Evolutionary conservation across 53 echinoderm and acorn worm genomes (phyloP).

Genomic region (Zoroaster sp.): DNA sequence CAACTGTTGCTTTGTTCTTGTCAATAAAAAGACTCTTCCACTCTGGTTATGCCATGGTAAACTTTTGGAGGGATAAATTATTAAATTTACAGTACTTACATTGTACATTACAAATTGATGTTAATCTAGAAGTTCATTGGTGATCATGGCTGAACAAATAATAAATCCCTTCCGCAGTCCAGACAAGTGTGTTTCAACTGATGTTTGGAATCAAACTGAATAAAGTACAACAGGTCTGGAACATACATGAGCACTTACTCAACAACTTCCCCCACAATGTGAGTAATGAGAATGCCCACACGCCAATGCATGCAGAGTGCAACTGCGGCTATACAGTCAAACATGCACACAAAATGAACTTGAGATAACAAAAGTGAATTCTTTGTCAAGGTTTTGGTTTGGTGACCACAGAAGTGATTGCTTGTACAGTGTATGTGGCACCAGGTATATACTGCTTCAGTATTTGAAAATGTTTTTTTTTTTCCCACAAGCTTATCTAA

Average conservation of each 20-base stretch:
- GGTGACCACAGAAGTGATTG: constrained; percentile 30
- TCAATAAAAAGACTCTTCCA: neutral
- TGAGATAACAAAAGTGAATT: constrained; percentile 5
- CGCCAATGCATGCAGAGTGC: neutral
- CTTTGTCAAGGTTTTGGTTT: constrained; percentile 12
- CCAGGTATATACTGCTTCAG: neutral
- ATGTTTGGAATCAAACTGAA: neutral
- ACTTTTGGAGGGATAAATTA: neutral
- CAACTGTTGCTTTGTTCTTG: constrained; percentile 24
- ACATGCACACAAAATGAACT: neutral
- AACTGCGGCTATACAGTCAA: neutral
- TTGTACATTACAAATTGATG: no score
- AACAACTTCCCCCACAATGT: constrained; percentile 21
- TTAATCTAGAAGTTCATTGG: no score
- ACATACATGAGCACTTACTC: neutral
- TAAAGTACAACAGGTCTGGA: neutral
- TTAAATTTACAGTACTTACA: neutral
- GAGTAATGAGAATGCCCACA: constrained; percentile 30
- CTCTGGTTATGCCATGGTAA: neutral
- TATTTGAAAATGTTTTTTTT: neutral
- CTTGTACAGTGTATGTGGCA: neutral
- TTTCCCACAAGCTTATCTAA: constrained; percentile 23
- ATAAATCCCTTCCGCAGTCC: neutral
- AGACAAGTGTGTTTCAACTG: neutral
- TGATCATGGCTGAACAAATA: no score